phyloP scores from a whole-genome alignment of 2,888 invertebrate species.

The Pseudolycoriella hygida region DNA sequence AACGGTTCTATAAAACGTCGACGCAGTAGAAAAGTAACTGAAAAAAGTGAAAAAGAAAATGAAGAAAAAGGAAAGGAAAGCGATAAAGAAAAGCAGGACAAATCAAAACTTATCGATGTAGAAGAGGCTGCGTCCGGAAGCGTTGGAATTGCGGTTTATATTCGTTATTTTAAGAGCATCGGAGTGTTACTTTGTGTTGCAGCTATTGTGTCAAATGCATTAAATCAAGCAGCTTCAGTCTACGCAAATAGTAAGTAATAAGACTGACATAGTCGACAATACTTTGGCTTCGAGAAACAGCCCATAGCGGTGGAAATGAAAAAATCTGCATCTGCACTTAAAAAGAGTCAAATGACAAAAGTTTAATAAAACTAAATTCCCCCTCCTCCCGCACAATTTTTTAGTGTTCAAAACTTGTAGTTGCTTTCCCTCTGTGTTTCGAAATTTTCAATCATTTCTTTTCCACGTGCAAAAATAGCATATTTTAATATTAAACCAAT shows the following conservation, averaged over 20 bases:
- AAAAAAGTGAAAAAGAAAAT: slow-evolving; percentile 18
- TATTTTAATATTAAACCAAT: no score
- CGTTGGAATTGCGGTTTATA: slow-evolving; percentile 76
- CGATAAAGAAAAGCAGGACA: slow-evolving; percentile 18
- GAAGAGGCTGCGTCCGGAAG: slow-evolving; percentile 87
- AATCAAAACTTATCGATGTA: slow-evolving; percentile 69
- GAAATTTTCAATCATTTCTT: no score
- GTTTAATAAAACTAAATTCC: no score
- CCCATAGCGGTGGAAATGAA: no score
- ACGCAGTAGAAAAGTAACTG: slow-evolving; percentile 27
- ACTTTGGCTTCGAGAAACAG: no score
- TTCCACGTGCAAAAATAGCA: no score
- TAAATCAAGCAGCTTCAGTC: slow-evolving; percentile 70
- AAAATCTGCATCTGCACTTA: no score
- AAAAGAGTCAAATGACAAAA: no score
- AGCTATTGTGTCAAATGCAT: slow-evolving; percentile 61
- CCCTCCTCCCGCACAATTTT: no score
- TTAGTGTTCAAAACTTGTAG: no score
- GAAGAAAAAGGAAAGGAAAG: slow-evolving; percentile 25
- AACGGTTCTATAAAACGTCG: slow-evolving; percentile 35
- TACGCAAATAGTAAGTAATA: slow-evolving; percentile 78
- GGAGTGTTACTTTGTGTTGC: slow-evolving; percentile 54
- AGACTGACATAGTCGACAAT: slow-evolving; percentile 53
- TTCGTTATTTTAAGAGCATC: slow-evolving; percentile 72
- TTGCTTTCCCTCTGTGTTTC: no score